Evolutionary conservation across 1,140 invertebrate species (phyloP).

Genomic region (Drosophila kepulauana): DNA sequence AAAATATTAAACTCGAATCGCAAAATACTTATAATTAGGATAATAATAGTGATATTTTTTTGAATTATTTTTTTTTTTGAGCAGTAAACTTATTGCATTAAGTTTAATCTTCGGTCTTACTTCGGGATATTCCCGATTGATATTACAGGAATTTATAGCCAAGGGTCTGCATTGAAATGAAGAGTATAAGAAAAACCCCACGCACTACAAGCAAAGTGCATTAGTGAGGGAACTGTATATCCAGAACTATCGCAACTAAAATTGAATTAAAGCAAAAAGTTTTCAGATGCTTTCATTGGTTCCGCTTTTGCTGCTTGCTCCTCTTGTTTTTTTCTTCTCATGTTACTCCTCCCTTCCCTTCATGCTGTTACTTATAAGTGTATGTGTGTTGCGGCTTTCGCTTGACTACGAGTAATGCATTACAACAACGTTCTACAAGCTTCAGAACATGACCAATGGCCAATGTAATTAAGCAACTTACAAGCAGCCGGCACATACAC

Average conservation of each 20-base stretch:
- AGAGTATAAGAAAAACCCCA: constrained; percentile 31
- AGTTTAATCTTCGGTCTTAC: no score
- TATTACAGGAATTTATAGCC: background rate
- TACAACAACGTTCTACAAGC: constrained; percentile 60
- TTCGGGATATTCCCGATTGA: background rate
- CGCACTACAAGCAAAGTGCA: constrained; percentile 74
- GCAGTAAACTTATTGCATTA: no score
- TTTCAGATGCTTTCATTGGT: constrained; percentile 44
- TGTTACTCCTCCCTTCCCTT: background rate
- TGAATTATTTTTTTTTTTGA: no score
- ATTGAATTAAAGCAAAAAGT: constrained; percentile 77
- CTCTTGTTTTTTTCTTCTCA: background rate
- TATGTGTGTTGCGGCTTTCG: constrained; percentile 54
- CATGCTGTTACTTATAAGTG: constrained; percentile 12
- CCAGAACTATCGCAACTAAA: constrained; percentile 73
- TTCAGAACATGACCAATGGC: constrained; percentile 51
- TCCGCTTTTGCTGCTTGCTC: background rate
- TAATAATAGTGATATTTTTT: no score
- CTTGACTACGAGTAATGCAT: constrained; percentile 76
- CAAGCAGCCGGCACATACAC: constrained; percentile 63
- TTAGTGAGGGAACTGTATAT: constrained; percentile 50
- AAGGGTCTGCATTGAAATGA: background rate
- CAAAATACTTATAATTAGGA: no score
- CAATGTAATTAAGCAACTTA: constrained; percentile 78
- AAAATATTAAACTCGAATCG: no score